Evolutionary conservation across 2,113 vertebrate species (phyloP).

Genomic region (Zingel zingel): DNA sequence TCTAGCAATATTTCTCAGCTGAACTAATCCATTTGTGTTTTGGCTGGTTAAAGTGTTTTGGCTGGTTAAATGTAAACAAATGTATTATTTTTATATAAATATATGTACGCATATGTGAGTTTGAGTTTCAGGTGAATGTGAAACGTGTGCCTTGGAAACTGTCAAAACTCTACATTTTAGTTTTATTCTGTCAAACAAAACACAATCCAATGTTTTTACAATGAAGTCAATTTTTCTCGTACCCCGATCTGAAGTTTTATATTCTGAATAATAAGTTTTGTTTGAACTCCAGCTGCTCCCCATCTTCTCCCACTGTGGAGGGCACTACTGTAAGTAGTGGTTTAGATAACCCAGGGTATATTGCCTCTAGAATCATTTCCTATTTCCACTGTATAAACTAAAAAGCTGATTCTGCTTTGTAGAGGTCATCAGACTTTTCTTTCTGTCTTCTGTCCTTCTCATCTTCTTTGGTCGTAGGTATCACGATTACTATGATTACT

Average conservation of each 20-base stretch:
- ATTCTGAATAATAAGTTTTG: slow-evolving; percentile 45
- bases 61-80: neutral
- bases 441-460: neutral
- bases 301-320: slow-evolving; percentile 11
- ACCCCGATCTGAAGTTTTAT: slow-evolving; percentile 24
- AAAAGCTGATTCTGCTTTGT: slow-evolving; percentile 24
- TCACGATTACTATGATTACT: slow-evolving; percentile 8
- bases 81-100: neutral
- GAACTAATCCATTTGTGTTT: too few species aligned
- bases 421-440: slow-evolving; percentile 31
- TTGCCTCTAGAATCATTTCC: slow-evolving; percentile 56
- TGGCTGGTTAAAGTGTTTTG: neutral
- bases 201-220: slow-evolving; percentile 35
- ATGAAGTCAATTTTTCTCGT: slow-evolving; percentile 39
- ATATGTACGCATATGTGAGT: neutral
- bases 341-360: slow-evolving; percentile 47
- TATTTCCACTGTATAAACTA: slow-evolving; percentile 36
- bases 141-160: slow-evolving; percentile 4
- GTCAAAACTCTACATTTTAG: slow-evolving; percentile 9
- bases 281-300: slow-evolving; percentile 64
- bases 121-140: neutral
- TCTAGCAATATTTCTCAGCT: neutral
- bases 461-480: neutral
- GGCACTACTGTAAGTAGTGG: slow-evolving; percentile 34
- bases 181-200: slow-evolving; percentile 3